Percentiles rank a stretch among this genome's conserved stretches.
These are phyloP conservation scores for Heteromormyrus szaboi DNA, from an alignment of 2,797 vertebrate species.

Conservation along the genomic window DNA sequence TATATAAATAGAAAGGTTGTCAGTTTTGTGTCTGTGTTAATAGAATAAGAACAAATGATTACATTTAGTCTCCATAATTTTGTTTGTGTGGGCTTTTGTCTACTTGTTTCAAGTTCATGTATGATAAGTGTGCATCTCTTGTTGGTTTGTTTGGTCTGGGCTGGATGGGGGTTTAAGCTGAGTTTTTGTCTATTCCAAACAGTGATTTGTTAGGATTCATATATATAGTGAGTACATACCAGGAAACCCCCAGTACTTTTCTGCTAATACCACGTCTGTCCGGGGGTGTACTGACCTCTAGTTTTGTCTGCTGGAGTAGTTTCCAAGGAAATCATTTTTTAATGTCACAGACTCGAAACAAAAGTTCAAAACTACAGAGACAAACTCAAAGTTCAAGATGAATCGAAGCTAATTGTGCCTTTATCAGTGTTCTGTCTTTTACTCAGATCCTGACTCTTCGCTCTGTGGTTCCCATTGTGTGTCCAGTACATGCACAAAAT, in stretches of 20 bases:
- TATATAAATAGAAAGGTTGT: background rate
- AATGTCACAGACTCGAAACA: background rate
- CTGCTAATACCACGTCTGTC: background rate
- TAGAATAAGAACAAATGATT: background rate
- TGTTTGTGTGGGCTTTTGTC: background rate
- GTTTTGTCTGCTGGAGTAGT: background rate
- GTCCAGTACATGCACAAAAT: background rate
- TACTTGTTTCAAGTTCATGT: background rate
- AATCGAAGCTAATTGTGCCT: background rate
- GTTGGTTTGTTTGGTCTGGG: background rate
- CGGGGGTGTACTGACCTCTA: background rate
- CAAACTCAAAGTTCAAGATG: background rate
- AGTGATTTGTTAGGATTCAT: background rate
- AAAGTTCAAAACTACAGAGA: background rate
- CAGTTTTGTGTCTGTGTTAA: background rate
- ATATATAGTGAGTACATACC: background rate
- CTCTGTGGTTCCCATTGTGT: background rate
- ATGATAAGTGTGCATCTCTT: background rate
- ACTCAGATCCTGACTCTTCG: background rate
- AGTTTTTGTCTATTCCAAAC: background rate
- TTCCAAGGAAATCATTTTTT: background rate
- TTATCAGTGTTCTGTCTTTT: background rate
- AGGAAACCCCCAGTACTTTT: background rate
- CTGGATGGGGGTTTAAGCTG: background rate
- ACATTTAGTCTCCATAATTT: background rate